Evolutionary conservation across 2,113 vertebrate genomes (phyloP).

Genomic region (Panthera tigris): DNA sequence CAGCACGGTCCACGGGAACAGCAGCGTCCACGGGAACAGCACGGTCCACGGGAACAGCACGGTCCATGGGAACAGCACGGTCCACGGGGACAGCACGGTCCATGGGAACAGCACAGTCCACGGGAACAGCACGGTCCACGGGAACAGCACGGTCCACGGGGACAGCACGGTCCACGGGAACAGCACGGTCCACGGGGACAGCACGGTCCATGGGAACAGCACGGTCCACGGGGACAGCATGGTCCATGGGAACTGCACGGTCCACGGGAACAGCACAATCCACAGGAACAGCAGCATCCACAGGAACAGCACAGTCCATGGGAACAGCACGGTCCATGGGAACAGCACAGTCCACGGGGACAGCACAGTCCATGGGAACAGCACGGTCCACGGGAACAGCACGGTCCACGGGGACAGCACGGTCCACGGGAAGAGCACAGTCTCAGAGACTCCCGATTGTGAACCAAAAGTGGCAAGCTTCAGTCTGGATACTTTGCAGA

Average conservation of each 20-base stretch:
- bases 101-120: too few relatives aligned
- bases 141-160: background rate
- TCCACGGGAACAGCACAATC: too few relatives aligned
- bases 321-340: background rate
- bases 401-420: too few relatives aligned
- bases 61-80: background rate
- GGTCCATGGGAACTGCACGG: accelerated
- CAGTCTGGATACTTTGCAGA: accelerated
- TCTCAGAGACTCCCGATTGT: background rate
- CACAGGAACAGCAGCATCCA: too few relatives aligned
- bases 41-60: accelerated
- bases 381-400: too few relatives aligned
- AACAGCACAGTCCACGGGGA: background rate
- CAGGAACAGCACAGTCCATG: accelerated
- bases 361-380: too few relatives aligned
- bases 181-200: too few relatives aligned
- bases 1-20: too few relatives aligned
- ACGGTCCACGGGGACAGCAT: too few relatives aligned
- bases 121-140: accelerated
- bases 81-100: background rate
- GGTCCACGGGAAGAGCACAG: too few relatives aligned
- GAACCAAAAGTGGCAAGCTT: background rate
- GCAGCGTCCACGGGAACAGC: background rate
- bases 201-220: too few relatives aligned
- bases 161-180: accelerated